Evolutionary conservation across 30 jellyfish, hydroid and myxozoan genomes (phyloP).

Genomic region (Chrysaora quinquecirrha): DNA sequence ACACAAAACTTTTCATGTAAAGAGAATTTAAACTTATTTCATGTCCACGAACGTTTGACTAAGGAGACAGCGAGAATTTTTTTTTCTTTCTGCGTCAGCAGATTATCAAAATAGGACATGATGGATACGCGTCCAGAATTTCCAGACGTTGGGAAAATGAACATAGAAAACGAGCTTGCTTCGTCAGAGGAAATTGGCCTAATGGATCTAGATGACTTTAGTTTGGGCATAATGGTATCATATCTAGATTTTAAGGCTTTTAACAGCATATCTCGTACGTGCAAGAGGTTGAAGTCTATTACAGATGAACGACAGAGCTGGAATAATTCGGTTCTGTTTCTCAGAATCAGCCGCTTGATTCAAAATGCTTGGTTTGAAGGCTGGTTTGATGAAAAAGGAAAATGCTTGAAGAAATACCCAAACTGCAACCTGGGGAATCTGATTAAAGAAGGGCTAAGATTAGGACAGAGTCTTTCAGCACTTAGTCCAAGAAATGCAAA

Average conservation of each 20-base stretch:
- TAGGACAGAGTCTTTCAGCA: slow-evolving; percentile 55
- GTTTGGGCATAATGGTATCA: slow-evolving; percentile 20
- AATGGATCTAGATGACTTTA: slow-evolving; percentile 28
- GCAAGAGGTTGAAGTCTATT: slow-evolving; percentile 36
- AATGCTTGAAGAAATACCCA: slow-evolving; percentile 37
- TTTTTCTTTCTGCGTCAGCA: too few relatives aligned
- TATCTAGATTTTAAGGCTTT: slow-evolving; percentile 33
- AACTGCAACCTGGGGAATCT: slow-evolving; percentile 31
- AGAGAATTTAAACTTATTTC: too few relatives aligned
- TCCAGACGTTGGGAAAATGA: neutral
- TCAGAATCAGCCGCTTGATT: slow-evolving; percentile 32
- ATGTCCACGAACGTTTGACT: too few relatives aligned
- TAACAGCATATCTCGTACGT: slow-evolving; percentile 24
- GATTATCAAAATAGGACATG: neutral
- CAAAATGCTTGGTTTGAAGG: slow-evolving; percentile 69
- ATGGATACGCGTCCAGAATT: neutral
- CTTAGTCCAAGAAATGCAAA: slow-evolving; percentile 5
- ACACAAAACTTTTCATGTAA: too few relatives aligned
- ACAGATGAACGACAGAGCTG: slow-evolving; percentile 51
- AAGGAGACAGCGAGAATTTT: too few relatives aligned
- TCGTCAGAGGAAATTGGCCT: slow-evolving; percentile 23
- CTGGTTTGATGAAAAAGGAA: slow-evolving; percentile 23
- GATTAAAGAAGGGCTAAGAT: slow-evolving; percentile 36
- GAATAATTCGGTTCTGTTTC: slow-evolving; percentile 42
- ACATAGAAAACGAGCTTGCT: neutral